Evolutionary conservation across 1,140 invertebrate genomes (phyloP).

Genomic region (Bombus soroeensis): DNA sequence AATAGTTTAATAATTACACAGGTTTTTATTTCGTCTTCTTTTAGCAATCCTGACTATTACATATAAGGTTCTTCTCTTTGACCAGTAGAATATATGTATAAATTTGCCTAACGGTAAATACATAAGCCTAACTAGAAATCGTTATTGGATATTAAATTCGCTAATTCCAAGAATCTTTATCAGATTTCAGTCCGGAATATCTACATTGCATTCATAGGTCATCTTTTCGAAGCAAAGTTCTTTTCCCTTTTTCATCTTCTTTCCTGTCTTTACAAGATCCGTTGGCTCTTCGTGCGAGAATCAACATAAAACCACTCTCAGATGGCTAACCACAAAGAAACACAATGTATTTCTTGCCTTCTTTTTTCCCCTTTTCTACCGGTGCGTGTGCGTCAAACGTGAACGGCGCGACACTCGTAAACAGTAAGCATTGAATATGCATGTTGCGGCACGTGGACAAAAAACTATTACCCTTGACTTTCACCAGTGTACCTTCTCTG

Average conservation of each 20-base stretch:
- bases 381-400: not conserved
- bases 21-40: not conserved
- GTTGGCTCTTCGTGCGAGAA: not conserved
- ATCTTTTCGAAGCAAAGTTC: not conserved
- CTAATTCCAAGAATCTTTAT: not conserved
- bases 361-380: not conserved
- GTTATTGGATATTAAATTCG: not conserved
- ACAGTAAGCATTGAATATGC: not conserved
- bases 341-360: not conserved
- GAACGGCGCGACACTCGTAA: not conserved
- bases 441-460: not conserved
- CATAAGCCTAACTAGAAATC: not conserved
- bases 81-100: too few species aligned
- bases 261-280: not conserved
- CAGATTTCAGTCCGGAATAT: not conserved
- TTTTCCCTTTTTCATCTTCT: not conserved
- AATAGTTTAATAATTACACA: not conserved
- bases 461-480: conserved; percentile 28
- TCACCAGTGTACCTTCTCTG: not conserved
- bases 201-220: not conserved
- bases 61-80: too few species aligned
- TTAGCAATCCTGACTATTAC: not conserved
- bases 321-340: not conserved
- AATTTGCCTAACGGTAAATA: not conserved
- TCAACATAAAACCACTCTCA: not conserved